Evolutionary conservation across 2,888 invertebrate genomes (phyloP).

Genomic region (Creontiades dilutus): DNA sequence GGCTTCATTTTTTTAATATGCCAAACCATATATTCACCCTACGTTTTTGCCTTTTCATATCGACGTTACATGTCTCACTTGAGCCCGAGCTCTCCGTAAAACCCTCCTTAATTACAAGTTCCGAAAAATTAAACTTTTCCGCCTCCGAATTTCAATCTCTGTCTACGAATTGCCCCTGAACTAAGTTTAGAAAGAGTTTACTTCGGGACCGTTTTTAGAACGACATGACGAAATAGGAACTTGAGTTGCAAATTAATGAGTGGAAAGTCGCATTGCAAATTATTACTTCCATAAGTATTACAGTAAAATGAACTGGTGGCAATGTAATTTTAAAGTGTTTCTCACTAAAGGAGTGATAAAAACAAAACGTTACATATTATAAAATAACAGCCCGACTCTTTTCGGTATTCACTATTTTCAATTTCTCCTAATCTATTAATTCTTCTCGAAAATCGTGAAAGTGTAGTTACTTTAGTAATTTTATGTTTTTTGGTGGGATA

Average conservation of each 20-base stretch:
- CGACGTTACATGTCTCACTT: not conserved
- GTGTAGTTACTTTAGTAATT: too few relatives aligned
- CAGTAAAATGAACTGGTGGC: too few relatives aligned
- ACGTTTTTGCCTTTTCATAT: constrained; percentile 18
- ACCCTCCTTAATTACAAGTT: not conserved
- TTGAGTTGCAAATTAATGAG: not conserved
- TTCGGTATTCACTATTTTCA: too few relatives aligned
- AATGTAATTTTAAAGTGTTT: too few relatives aligned
- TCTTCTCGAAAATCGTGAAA: too few relatives aligned
- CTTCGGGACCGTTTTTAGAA: not conserved
- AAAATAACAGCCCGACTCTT: too few relatives aligned
- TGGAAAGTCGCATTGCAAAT: not conserved
- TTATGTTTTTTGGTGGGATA: too few relatives aligned
- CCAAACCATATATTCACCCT: not conserved
- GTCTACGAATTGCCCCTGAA: not conserved
- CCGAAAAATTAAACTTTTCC: not conserved
- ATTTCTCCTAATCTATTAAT: too few relatives aligned
- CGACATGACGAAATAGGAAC: not conserved
- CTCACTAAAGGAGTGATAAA: too few relatives aligned
- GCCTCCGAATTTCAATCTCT: not conserved
- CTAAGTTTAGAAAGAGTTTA: not conserved
- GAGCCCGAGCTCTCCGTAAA: not conserved
- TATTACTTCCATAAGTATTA: too few relatives aligned
- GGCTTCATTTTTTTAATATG: too few relatives aligned
- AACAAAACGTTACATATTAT: too few relatives aligned